Percentiles rank a stretch among this genome's conserved stretches.
Conservation (phyloP, 2,888 invertebrate genomes). For the Patella caerulea region DNA sequence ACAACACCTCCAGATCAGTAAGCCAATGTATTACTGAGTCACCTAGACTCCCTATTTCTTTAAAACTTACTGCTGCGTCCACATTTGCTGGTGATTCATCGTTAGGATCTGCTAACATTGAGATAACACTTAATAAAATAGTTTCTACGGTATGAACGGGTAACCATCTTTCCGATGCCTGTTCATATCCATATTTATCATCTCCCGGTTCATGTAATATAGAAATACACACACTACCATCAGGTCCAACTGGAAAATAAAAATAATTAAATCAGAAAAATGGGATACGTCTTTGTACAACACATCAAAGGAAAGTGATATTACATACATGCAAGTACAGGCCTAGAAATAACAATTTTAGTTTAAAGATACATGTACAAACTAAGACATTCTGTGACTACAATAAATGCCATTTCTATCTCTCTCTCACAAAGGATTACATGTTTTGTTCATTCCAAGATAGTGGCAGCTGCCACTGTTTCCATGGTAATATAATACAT, state of each 20-base stretch:
- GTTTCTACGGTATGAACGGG: slow-evolving; percentile 99
- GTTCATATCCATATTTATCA: slow-evolving; percentile 98
- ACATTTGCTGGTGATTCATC: slow-evolving; percentile 99
- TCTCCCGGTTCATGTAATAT: slow-evolving; percentile 99
- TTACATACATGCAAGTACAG: background rate
- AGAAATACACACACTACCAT: slow-evolving; percentile 98
- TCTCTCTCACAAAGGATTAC: too few relatives aligned
- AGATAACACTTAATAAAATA: slow-evolving; percentile 98
- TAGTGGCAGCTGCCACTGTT: too few relatives aligned
- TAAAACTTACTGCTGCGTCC: slow-evolving; percentile 91
- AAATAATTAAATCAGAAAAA: background rate
- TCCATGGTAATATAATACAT: too few relatives aligned
- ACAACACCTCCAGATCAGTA: too few relatives aligned
- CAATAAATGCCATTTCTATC: too few relatives aligned
- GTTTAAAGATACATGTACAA: too few relatives aligned
- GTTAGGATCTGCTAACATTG: slow-evolving; percentile 99
- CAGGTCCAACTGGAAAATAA: slow-evolving; percentile 86
- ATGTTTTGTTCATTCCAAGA: too few relatives aligned
- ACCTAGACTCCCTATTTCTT: too few relatives aligned
- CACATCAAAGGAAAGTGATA: background rate
- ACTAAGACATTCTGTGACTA: too few relatives aligned
- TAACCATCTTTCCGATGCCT: slow-evolving; percentile 97
- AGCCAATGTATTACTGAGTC: too few relatives aligned
- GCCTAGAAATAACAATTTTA: background rate
- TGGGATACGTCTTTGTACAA: background rate